Evolutionary conservation across 2,113 vertebrate genomes (phyloP).

Genomic region (Channa argus): DNA sequence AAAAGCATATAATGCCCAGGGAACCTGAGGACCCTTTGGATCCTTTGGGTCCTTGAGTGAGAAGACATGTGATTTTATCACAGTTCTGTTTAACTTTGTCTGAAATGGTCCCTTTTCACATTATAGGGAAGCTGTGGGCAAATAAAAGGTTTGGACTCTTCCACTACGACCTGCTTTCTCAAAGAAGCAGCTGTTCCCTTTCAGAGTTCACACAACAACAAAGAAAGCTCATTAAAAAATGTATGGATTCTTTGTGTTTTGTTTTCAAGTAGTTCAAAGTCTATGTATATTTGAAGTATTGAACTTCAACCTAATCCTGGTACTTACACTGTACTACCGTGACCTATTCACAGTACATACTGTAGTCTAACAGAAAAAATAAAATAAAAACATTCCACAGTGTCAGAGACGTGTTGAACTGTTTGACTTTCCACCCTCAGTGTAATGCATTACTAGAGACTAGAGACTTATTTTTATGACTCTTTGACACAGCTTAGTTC

Average conservation of each 20-base stretch:
- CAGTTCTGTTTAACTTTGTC: slow-evolving; percentile 35
- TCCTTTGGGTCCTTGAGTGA: slow-evolving; percentile 59
- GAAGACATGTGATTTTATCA: slow-evolving; percentile 26
- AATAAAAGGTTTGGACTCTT: slow-evolving; percentile 52
- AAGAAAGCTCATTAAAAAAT: not conserved
- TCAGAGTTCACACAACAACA: slow-evolving; percentile 8
- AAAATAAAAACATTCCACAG: not conserved
- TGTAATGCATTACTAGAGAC: slow-evolving; percentile 29
- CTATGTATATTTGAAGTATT: not conserved
- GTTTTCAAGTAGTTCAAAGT: not conserved
- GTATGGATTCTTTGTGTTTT: not conserved
- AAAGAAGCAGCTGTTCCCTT: slow-evolving; percentile 63
- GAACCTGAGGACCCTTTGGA: slow-evolving; percentile 63
- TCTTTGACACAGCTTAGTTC: slow-evolving; percentile 28
- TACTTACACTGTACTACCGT: no score
- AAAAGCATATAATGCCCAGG: slow-evolving; percentile 7
- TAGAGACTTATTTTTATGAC: slow-evolving; percentile 37
- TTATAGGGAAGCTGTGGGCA: slow-evolving; percentile 28
- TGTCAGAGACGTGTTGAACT: slow-evolving; percentile 17
- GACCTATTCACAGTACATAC: no score
- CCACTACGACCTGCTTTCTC: slow-evolving; percentile 44
- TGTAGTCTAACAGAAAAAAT: not conserved
- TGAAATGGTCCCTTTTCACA: slow-evolving; percentile 51
- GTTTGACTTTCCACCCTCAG: slow-evolving; percentile 41
- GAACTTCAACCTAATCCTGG: no score